These are phyloP conservation scores for Tethya wilhelma DNA, from an alignment of 37 sponge, comb jelly and placozoan genomes.

Conservation along the genomic window DNA sequence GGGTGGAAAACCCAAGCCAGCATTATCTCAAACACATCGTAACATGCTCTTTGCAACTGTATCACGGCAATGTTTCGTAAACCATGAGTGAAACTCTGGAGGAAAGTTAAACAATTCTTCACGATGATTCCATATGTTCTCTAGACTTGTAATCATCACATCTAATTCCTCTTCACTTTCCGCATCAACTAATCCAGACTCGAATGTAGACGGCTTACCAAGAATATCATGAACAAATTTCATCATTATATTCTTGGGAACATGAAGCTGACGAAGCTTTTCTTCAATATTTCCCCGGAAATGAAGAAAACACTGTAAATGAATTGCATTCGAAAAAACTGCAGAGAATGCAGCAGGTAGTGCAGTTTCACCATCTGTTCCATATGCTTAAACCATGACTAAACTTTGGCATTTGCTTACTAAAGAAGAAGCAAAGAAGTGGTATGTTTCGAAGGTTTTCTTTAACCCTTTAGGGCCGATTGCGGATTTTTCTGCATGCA, in stretches of 20 bases:
- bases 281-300: conserved; percentile 41
- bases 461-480: no score
- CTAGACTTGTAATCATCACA: not conserved
- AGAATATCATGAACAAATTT: conserved; percentile 43
- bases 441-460: conserved; percentile 39
- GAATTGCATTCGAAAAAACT: conserved; percentile 23
- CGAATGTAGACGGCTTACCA: conserved; percentile 29
- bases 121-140: conserved; percentile 23
- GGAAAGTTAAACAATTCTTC: conserved; percentile 2
- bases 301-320: conserved; percentile 46
- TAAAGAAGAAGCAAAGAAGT: conserved; percentile 43
- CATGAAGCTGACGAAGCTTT: conserved; percentile 17
- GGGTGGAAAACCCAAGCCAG: conserved; percentile 37
- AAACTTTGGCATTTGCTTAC: conserved; percentile 19
- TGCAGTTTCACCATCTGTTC: conserved; percentile 52
- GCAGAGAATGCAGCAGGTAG: conserved; percentile 28
- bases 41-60: conserved; percentile 5
- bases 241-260: not conserved
- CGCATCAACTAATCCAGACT: conserved; percentile 40
- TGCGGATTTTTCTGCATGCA: no score
- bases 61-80: not conserved
- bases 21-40: not conserved
- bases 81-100: conserved; percentile 37
- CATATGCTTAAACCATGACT: not conserved
- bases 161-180: conserved; percentile 10